A percentile compares a stretch with the other conserved stretches of the same genome.
phyloP scores from a whole-genome alignment of 2,113 vertebrate genomes.

The Calyptomena viridis region DNA sequence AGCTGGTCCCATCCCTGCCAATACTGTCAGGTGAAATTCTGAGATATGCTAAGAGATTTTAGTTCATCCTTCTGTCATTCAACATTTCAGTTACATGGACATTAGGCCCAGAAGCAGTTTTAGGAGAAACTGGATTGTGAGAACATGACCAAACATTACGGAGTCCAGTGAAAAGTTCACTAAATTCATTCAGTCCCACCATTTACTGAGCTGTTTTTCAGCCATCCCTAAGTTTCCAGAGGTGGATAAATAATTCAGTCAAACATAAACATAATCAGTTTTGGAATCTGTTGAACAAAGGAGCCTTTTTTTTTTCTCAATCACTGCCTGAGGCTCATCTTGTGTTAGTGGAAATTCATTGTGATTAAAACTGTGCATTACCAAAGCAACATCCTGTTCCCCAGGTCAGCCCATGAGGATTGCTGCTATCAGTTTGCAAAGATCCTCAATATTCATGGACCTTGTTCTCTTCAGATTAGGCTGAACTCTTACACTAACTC shows the following conservation, averaged over 20 bases:
- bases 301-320: not conserved
- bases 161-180: not conserved
- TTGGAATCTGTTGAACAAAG: not conserved
- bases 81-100: not conserved
- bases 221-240: not conserved
- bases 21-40: not conserved
- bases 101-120: not conserved
- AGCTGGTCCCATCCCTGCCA: not conserved
- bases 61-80: not conserved
- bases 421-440: not conserved
- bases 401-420: not conserved
- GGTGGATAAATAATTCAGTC: not conserved
- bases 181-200: not conserved
- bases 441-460: not conserved
- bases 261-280: not conserved
- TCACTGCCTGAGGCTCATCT: not conserved
- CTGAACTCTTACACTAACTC: not conserved
- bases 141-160: not conserved
- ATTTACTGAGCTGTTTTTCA: not conserved
- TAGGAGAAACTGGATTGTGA: not conserved
- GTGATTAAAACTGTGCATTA: not conserved
- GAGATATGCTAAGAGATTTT: not conserved
- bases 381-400: not conserved
- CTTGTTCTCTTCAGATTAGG: not conserved
- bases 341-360: not conserved